Evolutionary conservation across 2,797 vertebrate genomes (phyloP).

Genomic region (Spheniscus humboldti): DNA sequence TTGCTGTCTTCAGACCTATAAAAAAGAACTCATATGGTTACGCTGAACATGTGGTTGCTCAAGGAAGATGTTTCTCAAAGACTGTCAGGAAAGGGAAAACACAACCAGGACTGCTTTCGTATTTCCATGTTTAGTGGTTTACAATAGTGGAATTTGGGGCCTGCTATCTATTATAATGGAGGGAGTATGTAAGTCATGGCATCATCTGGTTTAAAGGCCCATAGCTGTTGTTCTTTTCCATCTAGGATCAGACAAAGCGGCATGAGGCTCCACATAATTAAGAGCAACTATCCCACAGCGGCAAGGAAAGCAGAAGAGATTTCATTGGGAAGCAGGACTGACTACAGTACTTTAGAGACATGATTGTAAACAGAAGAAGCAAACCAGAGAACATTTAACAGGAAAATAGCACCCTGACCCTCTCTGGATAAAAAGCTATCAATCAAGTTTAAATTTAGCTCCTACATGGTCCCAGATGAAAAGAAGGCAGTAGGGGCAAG

Average conservation of each 20-base stretch:
- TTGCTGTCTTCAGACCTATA: slow-evolving; percentile 20
- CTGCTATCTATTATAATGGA: slow-evolving; percentile 15
- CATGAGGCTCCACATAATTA: slow-evolving; percentile 33
- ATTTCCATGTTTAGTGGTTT: slow-evolving; percentile 47
- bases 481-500: slow-evolving; percentile 64
- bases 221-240: slow-evolving; percentile 46
- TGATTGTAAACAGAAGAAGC: slow-evolving; percentile 56
- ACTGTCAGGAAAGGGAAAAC: slow-evolving; percentile 48
- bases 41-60: slow-evolving; percentile 42
- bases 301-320: slow-evolving; percentile 61
- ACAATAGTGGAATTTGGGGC: not conserved
- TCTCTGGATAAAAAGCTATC: slow-evolving; percentile 67
- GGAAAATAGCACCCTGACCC: slow-evolving; percentile 71
- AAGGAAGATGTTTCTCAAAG: slow-evolving; percentile 52
- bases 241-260: not conserved
- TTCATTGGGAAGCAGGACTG: slow-evolving; percentile 29
- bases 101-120: slow-evolving; percentile 5
- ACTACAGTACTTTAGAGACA: slow-evolving; percentile 59
- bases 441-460: slow-evolving; percentile 79
- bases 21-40: slow-evolving; percentile 23
- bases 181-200: not conserved
- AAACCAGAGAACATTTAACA: slow-evolving; percentile 58
- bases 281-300: slow-evolving; percentile 16
- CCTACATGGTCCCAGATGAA: slow-evolving; percentile 67
- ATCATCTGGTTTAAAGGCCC: slow-evolving; percentile 51